These are phyloP conservation scores for Orchestes rusci DNA, from an alignment of 2,888 invertebrate genomes.

Conservation along the genomic window DNA sequence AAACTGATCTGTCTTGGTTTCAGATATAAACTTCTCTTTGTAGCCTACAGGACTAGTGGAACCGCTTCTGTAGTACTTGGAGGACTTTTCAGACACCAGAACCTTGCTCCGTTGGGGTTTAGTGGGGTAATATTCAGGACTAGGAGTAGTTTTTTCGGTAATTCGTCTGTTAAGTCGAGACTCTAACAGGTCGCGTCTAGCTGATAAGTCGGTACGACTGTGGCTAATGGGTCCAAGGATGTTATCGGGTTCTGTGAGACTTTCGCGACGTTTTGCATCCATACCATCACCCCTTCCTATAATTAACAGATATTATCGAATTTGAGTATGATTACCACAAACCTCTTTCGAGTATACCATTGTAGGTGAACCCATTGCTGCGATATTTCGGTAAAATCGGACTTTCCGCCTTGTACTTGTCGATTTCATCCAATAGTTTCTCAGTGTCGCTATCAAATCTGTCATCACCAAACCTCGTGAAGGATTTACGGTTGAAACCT, in stretches of 20 bases:
- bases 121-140: slow-evolving; percentile 40
- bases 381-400: slow-evolving; percentile 57
- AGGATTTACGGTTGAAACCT: slow-evolving; percentile 35
- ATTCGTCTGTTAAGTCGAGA: slow-evolving; percentile 60
- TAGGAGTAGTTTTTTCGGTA: slow-evolving; percentile 43
- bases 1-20: slow-evolving; percentile 48
- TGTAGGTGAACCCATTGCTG: slow-evolving; percentile 41
- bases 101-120: slow-evolving; percentile 31
- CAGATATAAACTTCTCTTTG: slow-evolving; percentile 48
- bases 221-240: slow-evolving; percentile 30
- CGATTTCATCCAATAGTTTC: slow-evolving; percentile 44
- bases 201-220: slow-evolving; percentile 55
- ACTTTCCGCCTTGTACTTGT: slow-evolving; percentile 45
- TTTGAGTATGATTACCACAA: background rate
- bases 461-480: slow-evolving; percentile 46
- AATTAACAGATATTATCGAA: too few species aligned
- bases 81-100: slow-evolving; percentile 50
- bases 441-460: slow-evolving; percentile 41
- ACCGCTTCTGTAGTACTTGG: slow-evolving; percentile 51
- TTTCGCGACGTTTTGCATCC: slow-evolving; percentile 53
- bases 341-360: slow-evolving; percentile 45
- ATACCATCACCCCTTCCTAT: slow-evolving; percentile 61
- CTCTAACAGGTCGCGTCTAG: slow-evolving; percentile 66
- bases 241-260: slow-evolving; percentile 38
- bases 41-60: slow-evolving; percentile 49